Evolutionary conservation across 37 sponge, comb jelly and placozoan species (phyloP), one percentile per base, ranked within the genome.

Genomic region (Ephydatia muelleri): DNA sequence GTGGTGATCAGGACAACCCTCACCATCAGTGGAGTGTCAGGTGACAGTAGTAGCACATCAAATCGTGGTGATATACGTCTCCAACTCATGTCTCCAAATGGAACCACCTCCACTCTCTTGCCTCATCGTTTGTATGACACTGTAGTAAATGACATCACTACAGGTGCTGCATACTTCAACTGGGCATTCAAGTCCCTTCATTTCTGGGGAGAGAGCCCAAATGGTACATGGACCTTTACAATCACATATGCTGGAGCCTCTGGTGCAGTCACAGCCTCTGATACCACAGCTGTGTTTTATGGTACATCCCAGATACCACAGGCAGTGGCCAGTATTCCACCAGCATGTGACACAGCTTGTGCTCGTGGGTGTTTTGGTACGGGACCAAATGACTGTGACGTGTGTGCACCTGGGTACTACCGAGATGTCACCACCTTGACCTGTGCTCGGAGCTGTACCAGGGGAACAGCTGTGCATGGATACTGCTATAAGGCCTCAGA

Each of bases 101-200:
- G 85, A 27, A 93, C 93, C 14, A 69, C 27, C 19, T 95, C 96
- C 5, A 32, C 31, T 26, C 38, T 96, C 23, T 79, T 93, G 48
- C 79, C 67, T 39, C 30, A 70, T 30, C 81, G 97, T 21, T 38
- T 25, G 5, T 14, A 70, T 12, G 97, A 91, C 40, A 26, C 35
- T 14, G 21, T n/a, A 13, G 37, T 69, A 0, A 68, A 48, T 28
- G 86, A 49, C 65, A 28, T 72, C 27, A 29, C 31, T 23, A 72
- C 75, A 1, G 75, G 38, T 31, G 82, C 14, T n/a, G 70, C 80
- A 68, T 85, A 84, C 78, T 49, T 23, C 1, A 31, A 80, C 16
- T 93, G 93, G 90, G 84, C 89, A 0, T 86, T 93, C 40, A 85
- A 86, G 87, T 84, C 83, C 25, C 82, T 86, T 26, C 86, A 86